Conservation (phyloP, 2,888 invertebrate species). For the Drosophila neonasuta region DNA sequence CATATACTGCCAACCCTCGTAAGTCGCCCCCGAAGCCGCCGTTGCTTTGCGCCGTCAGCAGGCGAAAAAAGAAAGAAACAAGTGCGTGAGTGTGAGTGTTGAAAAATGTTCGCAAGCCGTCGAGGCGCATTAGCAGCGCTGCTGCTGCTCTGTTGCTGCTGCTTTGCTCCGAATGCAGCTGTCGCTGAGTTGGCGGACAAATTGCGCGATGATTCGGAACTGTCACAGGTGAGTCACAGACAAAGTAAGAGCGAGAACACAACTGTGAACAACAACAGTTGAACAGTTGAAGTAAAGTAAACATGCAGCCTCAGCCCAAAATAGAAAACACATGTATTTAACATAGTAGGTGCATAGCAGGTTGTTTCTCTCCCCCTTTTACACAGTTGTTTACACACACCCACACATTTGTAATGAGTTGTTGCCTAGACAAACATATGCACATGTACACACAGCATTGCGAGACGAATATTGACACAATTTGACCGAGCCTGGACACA, state of each 20-base stretch:
- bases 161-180: conserved; percentile 45
- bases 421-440: conserved; percentile 17
- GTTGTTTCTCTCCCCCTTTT: conserved; percentile 30
- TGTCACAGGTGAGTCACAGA: conserved; percentile 85
- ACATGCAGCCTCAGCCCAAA: conserved; percentile 14
- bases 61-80: conserved; percentile 40
- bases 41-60: conserved; percentile 20
- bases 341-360: conserved; percentile 37
- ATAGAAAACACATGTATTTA: conserved; percentile 40
- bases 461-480: conserved; percentile 21
- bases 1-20: conserved; percentile 65
- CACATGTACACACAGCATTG: conserved; percentile 1
- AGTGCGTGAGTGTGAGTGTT: conserved; percentile 58
- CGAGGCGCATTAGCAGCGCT: conserved; percentile 53
- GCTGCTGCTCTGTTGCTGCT: conserved; percentile 54
- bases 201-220: conserved; percentile 86
- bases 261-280: not conserved
- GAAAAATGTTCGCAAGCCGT: conserved; percentile 48
- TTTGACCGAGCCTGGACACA: conserved; percentile 39
- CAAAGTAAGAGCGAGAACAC: not conserved
- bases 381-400: conserved; percentile 29
- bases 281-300: conserved; percentile 26
- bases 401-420: conserved; percentile 19
- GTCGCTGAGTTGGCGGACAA: conserved; percentile 83
- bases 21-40: conserved; percentile 33